Percentiles rank a stretch among this genome's conserved stretches.
These are phyloP conservation scores for Rosalia funebris DNA, from an alignment of 2,888 invertebrate species.

Conservation along the genomic window DNA sequence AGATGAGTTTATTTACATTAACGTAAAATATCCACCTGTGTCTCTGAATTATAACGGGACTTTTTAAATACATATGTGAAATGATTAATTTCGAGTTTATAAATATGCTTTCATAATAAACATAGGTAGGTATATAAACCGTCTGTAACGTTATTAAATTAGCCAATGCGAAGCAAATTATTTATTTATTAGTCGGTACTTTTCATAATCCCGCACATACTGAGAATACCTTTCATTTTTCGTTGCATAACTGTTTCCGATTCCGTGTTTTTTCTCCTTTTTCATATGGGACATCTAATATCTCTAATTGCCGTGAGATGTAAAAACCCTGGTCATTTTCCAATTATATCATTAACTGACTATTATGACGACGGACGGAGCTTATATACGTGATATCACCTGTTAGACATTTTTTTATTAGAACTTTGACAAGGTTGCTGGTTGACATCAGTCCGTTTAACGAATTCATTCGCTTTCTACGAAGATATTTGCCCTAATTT, in stretches of 20 bases:
- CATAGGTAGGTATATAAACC: not conserved
- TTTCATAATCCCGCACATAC: too few species aligned
- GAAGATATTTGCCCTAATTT: conserved; percentile 7
- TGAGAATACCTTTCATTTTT: conserved; percentile 1
- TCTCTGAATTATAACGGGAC: too few species aligned
- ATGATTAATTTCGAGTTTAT: conserved; percentile 1
- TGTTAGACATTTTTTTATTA: conserved; percentile 1
- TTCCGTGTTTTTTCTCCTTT: conserved; percentile 6
- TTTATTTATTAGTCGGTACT: not conserved
- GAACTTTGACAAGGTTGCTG: conserved; percentile 6
- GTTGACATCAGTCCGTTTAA: not conserved
- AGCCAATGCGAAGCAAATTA: too few species aligned
- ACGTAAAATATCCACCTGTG: too few species aligned
- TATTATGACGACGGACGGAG: conserved; percentile 2
- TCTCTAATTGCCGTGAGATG: not conserved
- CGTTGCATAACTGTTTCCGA: not conserved
- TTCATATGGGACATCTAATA: not conserved
- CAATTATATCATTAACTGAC: conserved; percentile 7
- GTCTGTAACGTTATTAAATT: too few species aligned
- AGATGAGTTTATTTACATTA: too few species aligned
- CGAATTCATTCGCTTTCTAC: conserved; percentile 5
- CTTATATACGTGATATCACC: conserved; percentile 9
- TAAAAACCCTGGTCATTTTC: conserved; percentile 6
- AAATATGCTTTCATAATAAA: not conserved
- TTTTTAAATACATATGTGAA: not conserved